These are phyloP conservation scores for Lithophane socia DNA, from an alignment of 2,888 invertebrate genomes.

Conservation along the genomic window DNA sequence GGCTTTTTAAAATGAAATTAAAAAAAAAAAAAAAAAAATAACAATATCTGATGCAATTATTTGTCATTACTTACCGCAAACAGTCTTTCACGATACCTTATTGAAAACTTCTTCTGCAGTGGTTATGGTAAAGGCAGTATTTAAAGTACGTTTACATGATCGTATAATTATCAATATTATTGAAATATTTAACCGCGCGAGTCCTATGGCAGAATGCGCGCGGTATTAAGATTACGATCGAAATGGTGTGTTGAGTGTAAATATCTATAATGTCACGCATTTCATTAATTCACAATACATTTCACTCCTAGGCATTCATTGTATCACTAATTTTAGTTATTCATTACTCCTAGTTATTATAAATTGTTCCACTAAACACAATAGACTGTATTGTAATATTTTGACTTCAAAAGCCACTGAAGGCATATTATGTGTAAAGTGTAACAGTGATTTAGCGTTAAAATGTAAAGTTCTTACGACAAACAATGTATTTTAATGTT, in stretches of 20 bases:
- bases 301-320: slow-evolving; percentile 28
- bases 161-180: slow-evolving; percentile 1
- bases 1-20: too few relatives aligned
- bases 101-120: too few relatives aligned
- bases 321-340: slow-evolving; percentile 37
- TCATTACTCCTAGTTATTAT: slow-evolving; percentile 45
- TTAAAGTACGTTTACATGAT: too few relatives aligned
- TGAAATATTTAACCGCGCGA: not conserved
- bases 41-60: too few relatives aligned
- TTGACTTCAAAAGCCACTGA: slow-evolving; percentile 48
- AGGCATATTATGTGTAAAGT: slow-evolving; percentile 42
- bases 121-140: too few relatives aligned
- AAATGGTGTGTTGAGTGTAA: slow-evolving; percentile 28
- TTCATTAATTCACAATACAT: slow-evolving; percentile 53
- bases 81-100: too few relatives aligned
- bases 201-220: too few relatives aligned
- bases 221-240: not conserved
- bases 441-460: slow-evolving; percentile 42
- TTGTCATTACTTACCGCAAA: too few relatives aligned
- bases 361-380: slow-evolving; percentile 50
- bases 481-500: slow-evolving; percentile 34
- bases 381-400: slow-evolving; percentile 46
- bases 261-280: slow-evolving; percentile 31
- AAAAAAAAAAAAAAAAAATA: too few relatives aligned
- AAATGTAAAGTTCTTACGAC: slow-evolving; percentile 19